Evolutionary conservation across 2,888 invertebrate genomes (phyloP).

Genomic region (Galerucella nymphaeae): DNA sequence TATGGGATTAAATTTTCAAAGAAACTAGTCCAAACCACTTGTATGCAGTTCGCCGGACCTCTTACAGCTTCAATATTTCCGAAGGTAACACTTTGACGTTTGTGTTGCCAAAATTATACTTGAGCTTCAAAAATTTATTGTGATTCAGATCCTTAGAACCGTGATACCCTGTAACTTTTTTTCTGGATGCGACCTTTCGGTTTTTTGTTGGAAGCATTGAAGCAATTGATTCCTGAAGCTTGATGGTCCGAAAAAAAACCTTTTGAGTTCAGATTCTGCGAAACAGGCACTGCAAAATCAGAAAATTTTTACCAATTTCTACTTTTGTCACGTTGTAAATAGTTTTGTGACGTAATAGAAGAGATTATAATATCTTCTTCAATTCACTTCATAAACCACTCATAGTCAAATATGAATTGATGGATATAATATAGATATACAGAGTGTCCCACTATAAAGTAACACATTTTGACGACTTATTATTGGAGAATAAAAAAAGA

Average conservation of each 20-base stretch:
- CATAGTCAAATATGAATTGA: neutral
- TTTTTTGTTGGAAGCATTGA: slow-evolving; percentile 11
- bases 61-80: no score
- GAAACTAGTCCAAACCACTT: no score
- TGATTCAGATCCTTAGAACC: neutral
- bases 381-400: neutral
- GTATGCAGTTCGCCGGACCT: no score
- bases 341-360: neutral
- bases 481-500: no score
- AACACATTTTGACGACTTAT: no score
- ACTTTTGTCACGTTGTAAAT: slow-evolving; percentile 14
- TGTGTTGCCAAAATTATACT: no score
- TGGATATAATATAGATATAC: neutral
- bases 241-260: slow-evolving; percentile 23
- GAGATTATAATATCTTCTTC: neutral
- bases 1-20: no score
- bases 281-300: slow-evolving; percentile 25
- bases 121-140: no score
- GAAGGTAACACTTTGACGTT: no score
- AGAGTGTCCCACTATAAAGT: no score
- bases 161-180: neutral
- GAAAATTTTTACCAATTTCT: slow-evolving; percentile 23
- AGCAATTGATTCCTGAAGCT: slow-evolving; percentile 10
- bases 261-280: slow-evolving; percentile 22
- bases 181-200: neutral